phyloP scores from a whole-genome alignment of 35 echinoderm and acorn worm genomes.

The Apostichopus californicus region DNA sequence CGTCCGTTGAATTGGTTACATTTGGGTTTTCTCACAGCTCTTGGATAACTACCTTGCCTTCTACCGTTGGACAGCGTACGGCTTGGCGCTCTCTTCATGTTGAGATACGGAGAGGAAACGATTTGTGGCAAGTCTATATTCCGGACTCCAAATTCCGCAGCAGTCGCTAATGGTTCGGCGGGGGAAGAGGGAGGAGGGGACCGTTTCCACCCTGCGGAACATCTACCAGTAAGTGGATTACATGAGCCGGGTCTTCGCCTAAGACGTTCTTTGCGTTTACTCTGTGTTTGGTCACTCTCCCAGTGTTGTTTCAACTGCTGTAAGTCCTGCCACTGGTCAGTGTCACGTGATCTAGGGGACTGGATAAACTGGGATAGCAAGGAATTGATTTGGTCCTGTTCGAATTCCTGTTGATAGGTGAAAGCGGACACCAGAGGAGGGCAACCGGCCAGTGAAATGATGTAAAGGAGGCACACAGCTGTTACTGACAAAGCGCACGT shows the following conservation, averaged over 20 bases:
- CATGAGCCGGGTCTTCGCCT: not conserved
- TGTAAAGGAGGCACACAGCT: constrained; percentile 13
- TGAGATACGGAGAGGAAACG: not conserved
- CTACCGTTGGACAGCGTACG: not conserved
- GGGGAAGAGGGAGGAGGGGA: not conserved
- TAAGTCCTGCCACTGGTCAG: not conserved
- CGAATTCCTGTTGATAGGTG: not conserved
- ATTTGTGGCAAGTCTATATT: constrained; percentile 30
- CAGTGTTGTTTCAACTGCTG: not conserved
- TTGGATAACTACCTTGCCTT: not conserved
- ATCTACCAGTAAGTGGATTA: constrained; percentile 9
- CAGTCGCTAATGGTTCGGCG: not conserved
- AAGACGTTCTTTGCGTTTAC: not conserved
- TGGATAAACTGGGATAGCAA: constrained; percentile 1
- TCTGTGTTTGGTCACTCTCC: not conserved
- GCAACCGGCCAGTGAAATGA: constrained; percentile 3
- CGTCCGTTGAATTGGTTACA: constrained; percentile 28
- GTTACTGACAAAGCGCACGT: not conserved
- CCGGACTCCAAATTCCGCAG: not conserved
- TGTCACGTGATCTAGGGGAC: not conserved
- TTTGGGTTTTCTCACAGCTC: not conserved
- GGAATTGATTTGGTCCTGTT: constrained; percentile 20
- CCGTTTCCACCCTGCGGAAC: constrained; percentile 30
- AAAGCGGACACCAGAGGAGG: constrained; percentile 2
- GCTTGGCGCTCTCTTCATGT: not conserved